phyloP scores from a whole-genome alignment of 2,888 invertebrate genomes.

The Agonopterix alstromeriana region DNA sequence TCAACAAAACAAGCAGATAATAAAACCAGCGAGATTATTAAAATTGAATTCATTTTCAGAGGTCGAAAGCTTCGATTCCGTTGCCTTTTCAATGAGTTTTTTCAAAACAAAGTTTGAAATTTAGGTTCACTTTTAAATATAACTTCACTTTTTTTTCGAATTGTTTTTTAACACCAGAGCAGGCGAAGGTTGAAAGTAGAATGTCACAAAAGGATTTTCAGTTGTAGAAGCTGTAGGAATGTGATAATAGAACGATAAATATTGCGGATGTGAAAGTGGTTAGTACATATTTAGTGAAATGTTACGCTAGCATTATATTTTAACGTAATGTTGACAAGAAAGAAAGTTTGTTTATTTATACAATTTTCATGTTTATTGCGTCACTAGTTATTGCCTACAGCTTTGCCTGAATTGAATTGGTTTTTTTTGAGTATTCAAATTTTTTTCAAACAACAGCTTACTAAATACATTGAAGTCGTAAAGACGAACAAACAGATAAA shows the following conservation, averaged over 20 bases:
- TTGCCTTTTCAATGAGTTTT: neutral
- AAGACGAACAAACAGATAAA: too few species aligned
- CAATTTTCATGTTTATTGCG: too few species aligned
- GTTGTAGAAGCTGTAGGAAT: conserved; percentile 6
- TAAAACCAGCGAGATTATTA: conserved; percentile 1
- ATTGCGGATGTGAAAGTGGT: conserved; percentile 21
- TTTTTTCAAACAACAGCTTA: too few species aligned
- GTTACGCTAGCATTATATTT: conserved; percentile 1
- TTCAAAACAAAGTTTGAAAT: neutral
- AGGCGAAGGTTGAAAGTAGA: conserved; percentile 6
- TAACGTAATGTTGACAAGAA: too few species aligned
- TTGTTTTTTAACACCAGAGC: conserved; percentile 11
- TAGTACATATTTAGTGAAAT: conserved; percentile 5
- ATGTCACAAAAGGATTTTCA: conserved; percentile 10
- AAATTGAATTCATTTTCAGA: conserved; percentile 10
- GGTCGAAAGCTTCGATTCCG: neutral
- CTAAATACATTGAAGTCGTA: too few species aligned
- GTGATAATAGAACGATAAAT: conserved; percentile 30
- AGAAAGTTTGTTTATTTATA: too few species aligned
- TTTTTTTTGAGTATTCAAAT: too few species aligned
- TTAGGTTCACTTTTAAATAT: neutral
- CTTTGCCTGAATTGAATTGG: too few species aligned
- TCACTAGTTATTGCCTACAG: too few species aligned
- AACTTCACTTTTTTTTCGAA: neutral
- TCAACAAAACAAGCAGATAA: conserved; percentile 15